A percentile compares a stretch with the other conserved stretches of the same genome.
These are phyloP conservation scores for Physella acuta DNA, from an alignment of 1,140 invertebrate species.

Conservation along the genomic window DNA sequence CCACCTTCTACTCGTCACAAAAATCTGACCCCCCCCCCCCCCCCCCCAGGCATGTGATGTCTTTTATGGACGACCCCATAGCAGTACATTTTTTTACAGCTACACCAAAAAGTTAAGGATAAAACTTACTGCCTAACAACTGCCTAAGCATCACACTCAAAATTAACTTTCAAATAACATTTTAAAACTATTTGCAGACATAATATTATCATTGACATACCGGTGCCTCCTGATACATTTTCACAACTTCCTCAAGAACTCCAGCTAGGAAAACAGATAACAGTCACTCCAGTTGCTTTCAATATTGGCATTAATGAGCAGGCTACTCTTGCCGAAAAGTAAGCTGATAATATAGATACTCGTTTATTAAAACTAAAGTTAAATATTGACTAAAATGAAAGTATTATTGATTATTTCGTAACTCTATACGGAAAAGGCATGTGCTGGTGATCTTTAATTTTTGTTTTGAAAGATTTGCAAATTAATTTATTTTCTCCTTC, in stretches of 20 bases:
- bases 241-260: slow-evolving; percentile 45
- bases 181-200: no score
- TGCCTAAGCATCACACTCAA: no score
- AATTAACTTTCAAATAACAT: no score
- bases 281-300: slow-evolving; percentile 87
- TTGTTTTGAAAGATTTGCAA: no score
- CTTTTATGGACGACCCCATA: no score
- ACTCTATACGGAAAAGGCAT: background rate
- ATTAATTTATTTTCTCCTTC: background rate
- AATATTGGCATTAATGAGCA: slow-evolving; percentile 94
- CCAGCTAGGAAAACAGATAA: slow-evolving; percentile 61
- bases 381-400: background rate
- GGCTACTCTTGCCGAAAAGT: slow-evolving; percentile 83
- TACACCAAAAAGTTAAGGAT: no score
- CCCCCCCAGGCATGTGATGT: no score
- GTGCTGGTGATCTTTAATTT: background rate
- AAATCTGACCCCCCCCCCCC: no score
- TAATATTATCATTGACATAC: slow-evolving; percentile 44
- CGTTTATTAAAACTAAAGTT: background rate
- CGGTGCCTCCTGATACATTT: slow-evolving; percentile 35
- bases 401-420: background rate
- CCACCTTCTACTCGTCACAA: no score
- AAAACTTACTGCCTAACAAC: no score
- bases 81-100: no score
- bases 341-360: slow-evolving; percentile 25